Conservation (phyloP, 2,797 vertebrate species). For the Hemibagrus guttatus region DNA sequence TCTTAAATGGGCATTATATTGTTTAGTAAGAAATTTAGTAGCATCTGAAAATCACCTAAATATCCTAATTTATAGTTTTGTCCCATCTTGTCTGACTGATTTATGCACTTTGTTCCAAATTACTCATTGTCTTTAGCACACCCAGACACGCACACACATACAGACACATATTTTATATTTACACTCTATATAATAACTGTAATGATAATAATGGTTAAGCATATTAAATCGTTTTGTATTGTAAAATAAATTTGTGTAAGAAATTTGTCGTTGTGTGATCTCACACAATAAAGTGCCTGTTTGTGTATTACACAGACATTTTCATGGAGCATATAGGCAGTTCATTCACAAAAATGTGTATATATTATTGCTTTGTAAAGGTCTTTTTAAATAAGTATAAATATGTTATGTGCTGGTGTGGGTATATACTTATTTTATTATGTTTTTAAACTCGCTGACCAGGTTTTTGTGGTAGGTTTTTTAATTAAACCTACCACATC, state of each 20-base stretch:
- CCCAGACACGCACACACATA: too few relatives aligned
- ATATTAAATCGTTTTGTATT: neutral
- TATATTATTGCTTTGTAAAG: neutral
- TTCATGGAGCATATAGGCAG: neutral
- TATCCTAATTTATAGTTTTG: neutral
- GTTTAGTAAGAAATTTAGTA: neutral
- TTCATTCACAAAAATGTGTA: neutral
- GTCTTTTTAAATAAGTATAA: neutral
- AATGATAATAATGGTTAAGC: neutral
- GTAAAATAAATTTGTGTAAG: conserved; percentile 2
- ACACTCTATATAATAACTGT: neutral
- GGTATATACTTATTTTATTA: neutral
- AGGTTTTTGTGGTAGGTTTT: too few relatives aligned
- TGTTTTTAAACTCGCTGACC: neutral
- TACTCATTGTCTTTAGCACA: neutral
- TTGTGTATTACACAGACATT: neutral
- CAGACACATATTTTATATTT: neutral
- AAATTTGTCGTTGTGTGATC: neutral
- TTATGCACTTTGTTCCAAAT: neutral
- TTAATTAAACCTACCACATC: neutral
- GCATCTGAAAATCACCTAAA: neutral
- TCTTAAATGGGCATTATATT: neutral
- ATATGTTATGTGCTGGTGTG: neutral
- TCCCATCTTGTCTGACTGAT: too few relatives aligned
- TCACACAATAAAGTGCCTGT: neutral